These are phyloP conservation scores for Knipowitschia caucasica DNA, from an alignment of 2,797 vertebrate species.

Conservation along the genomic window DNA sequence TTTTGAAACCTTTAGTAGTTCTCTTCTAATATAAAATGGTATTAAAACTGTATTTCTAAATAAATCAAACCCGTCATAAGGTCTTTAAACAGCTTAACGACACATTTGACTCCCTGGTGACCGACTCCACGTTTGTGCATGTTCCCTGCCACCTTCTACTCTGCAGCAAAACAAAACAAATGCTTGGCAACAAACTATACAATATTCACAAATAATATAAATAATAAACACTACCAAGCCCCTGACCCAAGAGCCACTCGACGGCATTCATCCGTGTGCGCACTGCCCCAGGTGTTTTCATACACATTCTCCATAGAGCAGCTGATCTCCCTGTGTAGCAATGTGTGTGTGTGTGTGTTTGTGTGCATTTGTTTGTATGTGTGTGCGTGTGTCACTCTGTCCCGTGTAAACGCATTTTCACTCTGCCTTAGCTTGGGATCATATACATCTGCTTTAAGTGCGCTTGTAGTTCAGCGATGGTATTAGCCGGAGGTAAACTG, in stretches of 20 bases:
- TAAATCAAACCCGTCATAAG: no score
- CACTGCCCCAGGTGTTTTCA: conserved; percentile 1
- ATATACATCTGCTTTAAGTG: conserved; percentile 1
- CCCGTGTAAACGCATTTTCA: neutral
- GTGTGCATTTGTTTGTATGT: neutral
- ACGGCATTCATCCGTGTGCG: neutral
- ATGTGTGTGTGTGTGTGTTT: no score
- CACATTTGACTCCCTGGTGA: neutral
- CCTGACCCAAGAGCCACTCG: neutral
- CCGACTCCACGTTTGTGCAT: neutral
- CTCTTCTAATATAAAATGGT: no score
- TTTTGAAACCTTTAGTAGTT: no score
- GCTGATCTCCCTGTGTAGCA: conserved; percentile 5
- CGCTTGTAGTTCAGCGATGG: neutral
- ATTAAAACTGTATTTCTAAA: no score
- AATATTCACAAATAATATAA: neutral
- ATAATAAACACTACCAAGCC: neutral
- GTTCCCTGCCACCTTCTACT: neutral
- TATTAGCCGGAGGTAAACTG: neutral
- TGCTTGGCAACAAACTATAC: neutral
- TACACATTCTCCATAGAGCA: neutral
- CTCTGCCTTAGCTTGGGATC: conserved; percentile 2
- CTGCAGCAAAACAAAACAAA: neutral
- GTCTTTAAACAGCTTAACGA: neutral
- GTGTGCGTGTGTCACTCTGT: neutral